Base-by-base conservation (phyloP, 2,113 vertebrate species). In the Ceuthmochares aereus region DNA sequence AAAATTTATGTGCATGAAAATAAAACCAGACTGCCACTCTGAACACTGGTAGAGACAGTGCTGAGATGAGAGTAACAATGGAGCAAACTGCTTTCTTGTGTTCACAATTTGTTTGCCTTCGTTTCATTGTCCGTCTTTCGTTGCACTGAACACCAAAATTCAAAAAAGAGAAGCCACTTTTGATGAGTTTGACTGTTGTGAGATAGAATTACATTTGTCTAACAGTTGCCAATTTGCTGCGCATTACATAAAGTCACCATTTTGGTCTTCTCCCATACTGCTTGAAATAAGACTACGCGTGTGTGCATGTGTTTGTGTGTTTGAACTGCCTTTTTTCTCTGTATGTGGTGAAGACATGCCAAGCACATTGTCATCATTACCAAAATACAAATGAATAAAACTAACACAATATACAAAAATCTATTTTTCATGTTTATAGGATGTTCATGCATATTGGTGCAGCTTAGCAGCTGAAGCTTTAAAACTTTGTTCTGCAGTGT, bases 1-100 rank as follows among this genome's bases (percentile, higher is more conserved):
- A 27, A 89, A 72, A 95, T 91, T 87, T 80, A 92, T 96, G 43
- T 47, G 45, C 59, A 51, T 76, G 86, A 72, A 87, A 93, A 62
- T 67, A 87, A 95, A 94, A 90, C 72, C 47, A 90, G 75, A 32
- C 36, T 90, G 52, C 32, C 22, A n/a, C 64, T 96, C 78, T 77
- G 82, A 77, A 78, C 82, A 51, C 14, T 51, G 37, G 47, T 55
- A 81, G 55, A 94, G 83, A n/a, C 69, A 78, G 37, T 80, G 60
- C 83, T 76, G 78, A 93, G 63, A 59, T 70, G 34, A 82, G 51
- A 69, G 25, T 56, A 47, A 72, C 52, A 82, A 12, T 13, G 37
- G 17, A 67, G 23, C 9, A 67, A 92, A 68, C 9, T 85, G 29
- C 8, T 74, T 43, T 89, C 34, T 85, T 95, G 75, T 94, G 25